Evolutionary conservation across 2,888 invertebrate species (phyloP).

Genomic region (Monopis laevigella): DNA sequence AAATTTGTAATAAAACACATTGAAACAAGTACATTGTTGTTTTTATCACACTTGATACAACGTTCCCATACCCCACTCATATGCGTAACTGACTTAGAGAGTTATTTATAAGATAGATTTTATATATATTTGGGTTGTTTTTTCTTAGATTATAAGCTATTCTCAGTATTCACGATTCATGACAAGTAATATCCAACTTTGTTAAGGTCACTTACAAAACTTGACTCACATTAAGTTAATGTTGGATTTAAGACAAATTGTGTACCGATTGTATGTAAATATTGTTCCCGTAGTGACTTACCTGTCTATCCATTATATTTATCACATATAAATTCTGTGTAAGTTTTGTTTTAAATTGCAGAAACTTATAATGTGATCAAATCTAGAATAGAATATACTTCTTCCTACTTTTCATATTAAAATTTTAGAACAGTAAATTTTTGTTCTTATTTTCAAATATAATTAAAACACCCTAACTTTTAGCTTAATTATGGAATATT

Average conservation of each 20-base stretch:
- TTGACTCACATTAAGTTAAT: constrained; percentile 29
- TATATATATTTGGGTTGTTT: too few species aligned
- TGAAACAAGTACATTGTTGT: constrained; percentile 41
- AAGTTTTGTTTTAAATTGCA: not conserved
- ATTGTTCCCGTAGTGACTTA: constrained; percentile 28
- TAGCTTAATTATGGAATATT: too few species aligned
- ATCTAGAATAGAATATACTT: too few species aligned
- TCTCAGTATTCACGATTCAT: too few species aligned
- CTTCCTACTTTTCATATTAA: too few species aligned
- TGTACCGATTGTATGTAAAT: constrained; percentile 23
- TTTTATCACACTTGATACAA: constrained; percentile 22
- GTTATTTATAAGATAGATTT: constrained; percentile 1
- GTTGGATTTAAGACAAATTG: constrained; percentile 28
- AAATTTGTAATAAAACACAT: constrained; percentile 64
- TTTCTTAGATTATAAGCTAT: too few species aligned
- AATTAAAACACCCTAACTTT: too few species aligned
- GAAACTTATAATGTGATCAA: constrained; percentile 1
- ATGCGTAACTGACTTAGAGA: too few species aligned
- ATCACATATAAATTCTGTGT: not conserved
- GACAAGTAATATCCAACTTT: constrained; percentile 29
- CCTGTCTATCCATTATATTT: constrained; percentile 21
- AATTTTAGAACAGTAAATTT: too few species aligned
- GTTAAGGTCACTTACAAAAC: constrained; percentile 32
- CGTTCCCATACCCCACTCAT: not conserved
- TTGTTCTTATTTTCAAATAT: too few species aligned